Base-by-base conservation (phyloP, 2,797 vertebrate species). In the Megaceryle alcyon region DNA sequence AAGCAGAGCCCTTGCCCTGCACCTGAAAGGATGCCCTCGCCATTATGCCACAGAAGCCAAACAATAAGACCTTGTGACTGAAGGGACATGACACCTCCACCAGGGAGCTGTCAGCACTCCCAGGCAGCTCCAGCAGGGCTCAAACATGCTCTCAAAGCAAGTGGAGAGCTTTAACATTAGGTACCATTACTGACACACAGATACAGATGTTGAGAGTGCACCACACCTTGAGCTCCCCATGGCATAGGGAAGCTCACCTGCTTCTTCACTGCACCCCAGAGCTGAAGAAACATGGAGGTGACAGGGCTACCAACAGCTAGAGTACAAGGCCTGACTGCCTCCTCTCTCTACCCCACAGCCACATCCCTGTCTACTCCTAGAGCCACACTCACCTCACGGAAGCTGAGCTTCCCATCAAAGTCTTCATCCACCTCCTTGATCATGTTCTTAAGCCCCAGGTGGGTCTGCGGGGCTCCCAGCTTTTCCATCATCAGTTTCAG, bases 401-500 rank as follows among this genome's bases (percentile, higher is more conserved):
- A 98, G 93, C 98, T 98, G 71, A 98, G 98, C 89, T 98, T 98
- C 71, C 97, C 97, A 17, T 98, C 98, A 9, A 98, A 98, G 93
- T 98, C 98, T 96, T 98, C 98, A 63, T 98, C 98, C 78, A 98
- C 98, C 92, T 98, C 98, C 83, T 97, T 98, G 94, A 98, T 98
- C 98, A 98, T 98, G 82, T 97, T 98, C 93, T 98, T 98, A 82
- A 98, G 96, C n/a, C 98, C 98, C 92, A 98, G 92, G 66, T 98
- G 98, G 21, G 98, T 98, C 93, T 98, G 98, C 0, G 98, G 98
- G 3, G 98, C 98, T 68, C 98, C 98, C 79, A 98, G 97, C 88
- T 98, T 98, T 88, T 98, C 98, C 98, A 98, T 98, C 98, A 98
- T 98, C 76, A 98, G 92, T 94, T 98, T 98, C 94, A 98, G 91